Conservation (phyloP, 1,140 invertebrate genomes). For the Caenorhabditis latens region DNA sequence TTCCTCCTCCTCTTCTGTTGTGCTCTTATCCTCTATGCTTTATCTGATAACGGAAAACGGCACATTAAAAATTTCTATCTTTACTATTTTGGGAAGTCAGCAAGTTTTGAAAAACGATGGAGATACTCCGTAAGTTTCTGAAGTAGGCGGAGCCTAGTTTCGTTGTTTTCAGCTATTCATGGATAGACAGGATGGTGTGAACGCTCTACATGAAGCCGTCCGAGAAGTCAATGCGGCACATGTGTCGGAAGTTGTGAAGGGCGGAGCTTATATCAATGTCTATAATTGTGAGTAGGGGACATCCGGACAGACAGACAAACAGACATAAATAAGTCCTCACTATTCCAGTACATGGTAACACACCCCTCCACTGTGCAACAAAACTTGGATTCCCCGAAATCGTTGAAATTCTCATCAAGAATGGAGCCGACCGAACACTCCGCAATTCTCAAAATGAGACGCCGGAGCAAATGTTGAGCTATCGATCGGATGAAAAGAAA, state of each 20-base stretch:
- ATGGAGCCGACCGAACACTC: no score
- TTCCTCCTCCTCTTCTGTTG: neutral
- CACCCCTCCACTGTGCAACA: no score
- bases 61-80: neutral
- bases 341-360: no score
- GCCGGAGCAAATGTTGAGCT: no score
- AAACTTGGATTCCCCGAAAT: no score
- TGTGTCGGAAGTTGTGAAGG: neutral
- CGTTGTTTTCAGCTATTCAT: neutral
- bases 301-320: no score
- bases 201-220: conserved; percentile 1
- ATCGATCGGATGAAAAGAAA: no score
- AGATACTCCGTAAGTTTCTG: neutral
- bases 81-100: neutral
- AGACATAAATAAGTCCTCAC: no score
- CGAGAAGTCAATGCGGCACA: neutral
- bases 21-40: neutral
- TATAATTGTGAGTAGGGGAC: neutral
- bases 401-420: no score
- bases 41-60: neutral
- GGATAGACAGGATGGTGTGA: neutral
- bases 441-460: no score
- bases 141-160: no score
- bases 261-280: neutral
- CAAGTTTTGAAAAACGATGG: neutral